Base-by-base conservation (phyloP, 53 echinoderm and acorn worm species). In the Zoroaster sp. region DNA sequence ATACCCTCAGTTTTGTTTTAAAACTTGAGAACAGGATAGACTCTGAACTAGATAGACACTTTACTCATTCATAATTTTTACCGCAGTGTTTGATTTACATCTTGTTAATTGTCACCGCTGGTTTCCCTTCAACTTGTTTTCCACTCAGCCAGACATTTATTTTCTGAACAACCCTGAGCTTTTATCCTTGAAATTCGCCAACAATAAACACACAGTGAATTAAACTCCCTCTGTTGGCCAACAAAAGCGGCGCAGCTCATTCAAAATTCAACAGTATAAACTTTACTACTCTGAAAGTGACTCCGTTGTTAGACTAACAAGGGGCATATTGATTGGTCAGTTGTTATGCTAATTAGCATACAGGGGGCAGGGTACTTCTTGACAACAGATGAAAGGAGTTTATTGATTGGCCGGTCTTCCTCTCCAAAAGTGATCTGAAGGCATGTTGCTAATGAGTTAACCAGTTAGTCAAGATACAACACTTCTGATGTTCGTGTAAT, bases 301-400 rank as follows among this genome's bases (percentile, higher is more conserved):
- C 17, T 52, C 53, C 18, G 10, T 78, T 54, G 55, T 78, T 20
- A 23, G 36, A 53, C 40, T 35, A 37, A 78, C 53, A 47, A 78
- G 51, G 53, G 0, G 55, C 53, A 15, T 54, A 78, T 78, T 78
- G 78, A 78, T 55, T 78, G 78, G 78, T n/a, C 23, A 35, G 78
- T 78, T 78, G 55, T 78, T 51, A 78, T 53, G 78, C 78, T 78
- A 53, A 78, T 54, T 53, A 35, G 55, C 53, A 78, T 53, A 55
- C 18, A 15, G 33, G 33, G 33, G 43, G 43, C 43, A 20, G 43
- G 28, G 25, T 37, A 17, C 78, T 78, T 35, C 78, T 20, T 78
- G 78, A 54, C 78, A 78, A 78, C 78, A 11, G 36, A 78, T 33
- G 37, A 52, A 38, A 54, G 78, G 37, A 33, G n/a, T 15, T 31